These are phyloP conservation scores for Enteromius afrohamiltoni DNA, from an alignment of 2,797 vertebrate genomes.

Conservation along the genomic window DNA sequence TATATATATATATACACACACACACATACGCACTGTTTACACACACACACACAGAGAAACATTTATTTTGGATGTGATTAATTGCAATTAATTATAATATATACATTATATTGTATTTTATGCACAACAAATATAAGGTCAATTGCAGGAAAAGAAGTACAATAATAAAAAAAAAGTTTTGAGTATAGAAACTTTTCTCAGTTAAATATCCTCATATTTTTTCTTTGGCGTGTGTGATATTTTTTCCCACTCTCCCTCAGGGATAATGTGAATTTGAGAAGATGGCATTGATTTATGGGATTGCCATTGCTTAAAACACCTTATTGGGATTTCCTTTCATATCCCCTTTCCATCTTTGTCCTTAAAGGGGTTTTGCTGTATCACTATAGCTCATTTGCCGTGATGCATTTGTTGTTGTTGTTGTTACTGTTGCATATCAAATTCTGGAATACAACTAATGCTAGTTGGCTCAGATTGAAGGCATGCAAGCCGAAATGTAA, in stretches of 20 bases:
- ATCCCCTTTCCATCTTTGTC: background rate
- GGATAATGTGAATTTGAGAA: conserved; percentile 42
- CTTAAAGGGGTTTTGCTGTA: conserved; percentile 15
- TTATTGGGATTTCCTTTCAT: conserved; percentile 33
- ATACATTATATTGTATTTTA: background rate
- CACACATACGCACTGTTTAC: too few species aligned
- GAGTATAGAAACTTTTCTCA: conserved; percentile 3
- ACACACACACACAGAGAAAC: too few species aligned
- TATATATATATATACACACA: too few species aligned
- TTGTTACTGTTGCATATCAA: background rate
- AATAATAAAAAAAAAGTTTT: conserved; percentile 15
- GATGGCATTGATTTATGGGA: conserved; percentile 43
- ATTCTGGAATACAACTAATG: conserved; percentile 6
- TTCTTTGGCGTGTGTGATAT: conserved; percentile 2
- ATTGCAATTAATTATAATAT: too few species aligned
- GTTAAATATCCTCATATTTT: conserved; percentile 36
- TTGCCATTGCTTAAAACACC: conserved; percentile 29
- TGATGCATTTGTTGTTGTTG: background rate
- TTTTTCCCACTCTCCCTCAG: conserved; percentile 5
- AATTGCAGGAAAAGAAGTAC: background rate
- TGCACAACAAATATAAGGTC: background rate
- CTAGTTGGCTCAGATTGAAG: conserved; percentile 9
- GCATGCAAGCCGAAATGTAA: background rate
- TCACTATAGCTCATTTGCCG: background rate
- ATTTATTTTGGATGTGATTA: too few species aligned